Percentiles rank a stretch among this genome's conserved stretches.
These are phyloP conservation scores for Trichopoda pennipes DNA, from an alignment of 2,888 invertebrate genomes.

Conservation along the genomic window DNA sequence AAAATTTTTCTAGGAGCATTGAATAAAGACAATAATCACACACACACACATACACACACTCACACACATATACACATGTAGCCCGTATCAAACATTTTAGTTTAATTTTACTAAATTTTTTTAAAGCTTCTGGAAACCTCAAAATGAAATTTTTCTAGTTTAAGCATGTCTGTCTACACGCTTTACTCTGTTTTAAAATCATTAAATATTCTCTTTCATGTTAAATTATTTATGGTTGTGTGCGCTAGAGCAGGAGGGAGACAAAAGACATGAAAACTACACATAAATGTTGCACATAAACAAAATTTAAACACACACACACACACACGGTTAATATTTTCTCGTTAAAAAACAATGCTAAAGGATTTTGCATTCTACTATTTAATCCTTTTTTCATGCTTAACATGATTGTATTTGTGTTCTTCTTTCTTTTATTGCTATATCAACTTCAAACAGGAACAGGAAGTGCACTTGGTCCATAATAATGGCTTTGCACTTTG, in stretches of 20 bases:
- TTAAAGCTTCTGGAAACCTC: too few species aligned
- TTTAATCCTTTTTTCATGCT: constrained; percentile 10
- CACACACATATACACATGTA: too few species aligned
- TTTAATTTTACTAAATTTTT: too few species aligned
- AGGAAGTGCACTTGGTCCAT: constrained; percentile 64
- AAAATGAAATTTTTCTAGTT: neutral
- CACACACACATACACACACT: too few species aligned
- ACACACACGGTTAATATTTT: neutral
- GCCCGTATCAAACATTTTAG: too few species aligned
- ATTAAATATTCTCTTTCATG: constrained; percentile 35
- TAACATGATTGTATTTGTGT: constrained; percentile 27
- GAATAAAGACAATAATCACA: too few species aligned
- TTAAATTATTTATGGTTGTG: constrained; percentile 18
- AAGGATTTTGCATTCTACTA: constrained; percentile 20
- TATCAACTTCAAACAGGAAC: constrained; percentile 60
- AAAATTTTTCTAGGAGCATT: too few species aligned
- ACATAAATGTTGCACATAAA: constrained; percentile 40
- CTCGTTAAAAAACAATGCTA: constrained; percentile 6
- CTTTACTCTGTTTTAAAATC: constrained; percentile 19
- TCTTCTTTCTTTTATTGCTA: constrained; percentile 26
- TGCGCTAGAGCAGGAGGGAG: neutral
- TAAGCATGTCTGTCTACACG: neutral
- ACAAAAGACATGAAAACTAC: neutral
- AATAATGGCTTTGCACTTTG: constrained; percentile 58
- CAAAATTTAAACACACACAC: constrained; percentile 2